phyloP scores from a whole-genome alignment of 2,113 vertebrate genomes.

The Nyctereutes procyonoides region DNA sequence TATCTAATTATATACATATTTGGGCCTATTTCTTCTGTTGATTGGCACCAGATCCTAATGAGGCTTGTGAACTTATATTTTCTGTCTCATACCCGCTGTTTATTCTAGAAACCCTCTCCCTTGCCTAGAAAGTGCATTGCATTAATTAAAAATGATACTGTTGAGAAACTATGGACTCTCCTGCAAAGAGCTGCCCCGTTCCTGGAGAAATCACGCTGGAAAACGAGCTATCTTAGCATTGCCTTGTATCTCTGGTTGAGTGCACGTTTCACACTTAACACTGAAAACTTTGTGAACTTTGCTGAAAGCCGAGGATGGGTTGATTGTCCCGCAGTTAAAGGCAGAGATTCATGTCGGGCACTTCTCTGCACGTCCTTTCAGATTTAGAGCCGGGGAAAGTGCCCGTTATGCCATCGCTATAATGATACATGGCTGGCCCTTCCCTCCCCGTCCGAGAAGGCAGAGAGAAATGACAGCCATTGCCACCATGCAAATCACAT shows the following conservation, averaged over 20 bases:
- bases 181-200: neutral
- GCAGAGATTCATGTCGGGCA: neutral
- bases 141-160: neutral
- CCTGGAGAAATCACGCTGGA: neutral
- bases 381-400: neutral
- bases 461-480: slow-evolving; percentile 5
- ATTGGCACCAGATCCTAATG: neutral
- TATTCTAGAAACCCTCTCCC: neutral
- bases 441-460: neutral
- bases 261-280: neutral
- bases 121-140: neutral
- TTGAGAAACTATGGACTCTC: neutral
- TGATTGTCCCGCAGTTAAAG: accelerated
- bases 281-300: neutral
- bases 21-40: neutral
- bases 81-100: neutral
- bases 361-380: neutral
- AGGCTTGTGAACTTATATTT: neutral
- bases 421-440: accelerated
- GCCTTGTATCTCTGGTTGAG: accelerated
- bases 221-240: neutral
- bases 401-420: accelerated
- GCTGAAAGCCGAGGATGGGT: neutral
- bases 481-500: neutral
- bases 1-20: neutral